phyloP scores from a whole-genome alignment of 2,113 vertebrate species.

The Phrynosoma platyrhinos region DNA sequence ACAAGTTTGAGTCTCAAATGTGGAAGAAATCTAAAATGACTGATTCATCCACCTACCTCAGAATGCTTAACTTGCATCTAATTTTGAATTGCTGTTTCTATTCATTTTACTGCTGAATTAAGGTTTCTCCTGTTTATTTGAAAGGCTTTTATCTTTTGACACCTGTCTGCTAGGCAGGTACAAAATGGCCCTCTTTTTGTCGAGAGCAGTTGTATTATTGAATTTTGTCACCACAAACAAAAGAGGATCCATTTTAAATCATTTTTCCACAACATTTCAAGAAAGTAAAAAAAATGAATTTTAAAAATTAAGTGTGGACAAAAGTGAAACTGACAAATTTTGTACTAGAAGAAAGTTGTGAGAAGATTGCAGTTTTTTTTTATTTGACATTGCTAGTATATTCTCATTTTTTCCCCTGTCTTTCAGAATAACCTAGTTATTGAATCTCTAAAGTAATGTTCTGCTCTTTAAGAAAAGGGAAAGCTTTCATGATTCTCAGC shows the following conservation, averaged over 20 bases:
- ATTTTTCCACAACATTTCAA: background rate
- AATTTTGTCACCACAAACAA: background rate
- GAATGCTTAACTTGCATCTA: too few species aligned
- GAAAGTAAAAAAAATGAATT: background rate
- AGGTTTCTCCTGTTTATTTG: too few species aligned
- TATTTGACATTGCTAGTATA: background rate
- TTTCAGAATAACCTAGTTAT: background rate
- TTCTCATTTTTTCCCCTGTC: background rate
- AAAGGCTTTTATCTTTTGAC: too few species aligned
- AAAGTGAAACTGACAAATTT: background rate
- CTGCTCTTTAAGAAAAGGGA: slow-evolving; percentile 8
- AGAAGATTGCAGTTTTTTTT: background rate
- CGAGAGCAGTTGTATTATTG: background rate
- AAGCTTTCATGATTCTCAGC: slow-evolving; percentile 10
- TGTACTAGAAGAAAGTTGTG: background rate
- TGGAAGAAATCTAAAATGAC: too few species aligned
- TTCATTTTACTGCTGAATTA: too few species aligned
- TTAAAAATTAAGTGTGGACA: background rate
- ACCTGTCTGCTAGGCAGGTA: too few species aligned
- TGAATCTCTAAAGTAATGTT: slow-evolving; percentile 4
- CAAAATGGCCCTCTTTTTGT: too few species aligned
- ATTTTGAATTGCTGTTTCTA: too few species aligned
- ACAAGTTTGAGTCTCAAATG: too few species aligned
- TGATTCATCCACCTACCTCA: too few species aligned
- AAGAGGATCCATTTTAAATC: background rate